These are phyloP conservation scores for Lamproptera curius DNA, from an alignment of 2,888 invertebrate species.

Conservation along the genomic window DNA sequence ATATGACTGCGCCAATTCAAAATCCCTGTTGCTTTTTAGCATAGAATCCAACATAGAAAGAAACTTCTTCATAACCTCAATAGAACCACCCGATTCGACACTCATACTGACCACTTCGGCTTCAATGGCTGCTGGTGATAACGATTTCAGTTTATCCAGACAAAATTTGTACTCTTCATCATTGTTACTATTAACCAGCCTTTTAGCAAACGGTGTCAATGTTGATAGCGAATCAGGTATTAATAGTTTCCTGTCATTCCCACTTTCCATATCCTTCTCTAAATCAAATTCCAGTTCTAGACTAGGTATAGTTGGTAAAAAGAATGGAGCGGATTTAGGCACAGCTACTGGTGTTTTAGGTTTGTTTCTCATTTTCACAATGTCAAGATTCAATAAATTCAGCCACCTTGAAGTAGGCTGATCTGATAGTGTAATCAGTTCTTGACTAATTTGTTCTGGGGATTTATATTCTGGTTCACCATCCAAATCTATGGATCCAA, in stretches of 20 bases:
- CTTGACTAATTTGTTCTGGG: slow-evolving; percentile 85
- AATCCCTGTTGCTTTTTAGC: slow-evolving; percentile 87
- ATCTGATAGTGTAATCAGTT: slow-evolving; percentile 91
- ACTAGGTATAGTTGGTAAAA: slow-evolving; percentile 93
- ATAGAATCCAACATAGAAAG: slow-evolving; percentile 84
- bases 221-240: slow-evolving; percentile 80
- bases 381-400: slow-evolving; percentile 90
- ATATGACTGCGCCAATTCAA: slow-evolving; percentile 94
- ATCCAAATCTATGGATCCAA: slow-evolving; percentile 56
- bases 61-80: slow-evolving; percentile 86
- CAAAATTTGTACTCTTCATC: slow-evolving; percentile 74
- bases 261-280: slow-evolving; percentile 56
- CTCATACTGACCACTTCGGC: slow-evolving; percentile 90
- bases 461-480: slow-evolving; percentile 82
- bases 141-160: slow-evolving; percentile 79
- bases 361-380: slow-evolving; percentile 93
- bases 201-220: slow-evolving; percentile 83
- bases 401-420: slow-evolving; percentile 94
- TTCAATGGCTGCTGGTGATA: slow-evolving; percentile 92
- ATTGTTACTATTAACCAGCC: slow-evolving; percentile 71
- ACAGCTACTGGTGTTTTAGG: slow-evolving; percentile 90
- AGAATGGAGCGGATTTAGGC: slow-evolving; percentile 96
- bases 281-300: slow-evolving; percentile 90
- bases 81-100: slow-evolving; percentile 85
- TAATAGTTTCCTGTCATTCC: slow-evolving; percentile 70